These are phyloP conservation scores for Sander lucioperca DNA, from an alignment of 2,113 vertebrate species.

Conservation along the genomic window DNA sequence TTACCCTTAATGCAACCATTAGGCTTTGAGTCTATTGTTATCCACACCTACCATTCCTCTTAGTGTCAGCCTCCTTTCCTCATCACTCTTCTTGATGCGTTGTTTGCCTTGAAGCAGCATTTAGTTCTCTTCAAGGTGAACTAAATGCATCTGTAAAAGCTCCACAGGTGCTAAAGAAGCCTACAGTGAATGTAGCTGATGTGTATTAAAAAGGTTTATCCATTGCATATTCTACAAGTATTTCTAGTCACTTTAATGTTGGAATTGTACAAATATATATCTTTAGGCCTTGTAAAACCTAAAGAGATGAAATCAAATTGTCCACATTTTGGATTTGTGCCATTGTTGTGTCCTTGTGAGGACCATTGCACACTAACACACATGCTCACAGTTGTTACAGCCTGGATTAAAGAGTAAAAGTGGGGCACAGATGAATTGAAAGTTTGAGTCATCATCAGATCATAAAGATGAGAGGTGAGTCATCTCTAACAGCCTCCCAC, in stretches of 20 bases:
- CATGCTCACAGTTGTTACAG: not conserved
- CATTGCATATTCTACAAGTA: not conserved
- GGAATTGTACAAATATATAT: no score
- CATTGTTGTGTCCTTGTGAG: conserved; percentile 7
- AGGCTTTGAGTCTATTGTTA: no score
- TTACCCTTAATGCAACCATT: no score
- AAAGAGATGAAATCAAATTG: no score
- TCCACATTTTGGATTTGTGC: not conserved
- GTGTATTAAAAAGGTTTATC: not conserved
- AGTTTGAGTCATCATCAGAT: conserved; percentile 3
- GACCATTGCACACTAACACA: not conserved
- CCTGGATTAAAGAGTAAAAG: not conserved
- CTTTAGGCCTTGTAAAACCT: no score
- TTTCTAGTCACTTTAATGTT: not conserved
- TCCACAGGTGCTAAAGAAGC: not conserved
- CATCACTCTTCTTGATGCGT: no score
- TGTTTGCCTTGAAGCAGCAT: not conserved
- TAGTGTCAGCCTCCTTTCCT: not conserved
- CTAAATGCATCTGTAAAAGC: not conserved
- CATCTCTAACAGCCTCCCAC: conserved; percentile 3
- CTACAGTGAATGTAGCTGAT: no score
- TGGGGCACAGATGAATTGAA: not conserved
- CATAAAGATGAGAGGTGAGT: conserved; percentile 19
- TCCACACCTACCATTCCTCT: not conserved
- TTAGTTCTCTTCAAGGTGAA: not conserved